Conservation (phyloP, 2,888 invertebrate species). For the Sesamia inferens region DNA sequence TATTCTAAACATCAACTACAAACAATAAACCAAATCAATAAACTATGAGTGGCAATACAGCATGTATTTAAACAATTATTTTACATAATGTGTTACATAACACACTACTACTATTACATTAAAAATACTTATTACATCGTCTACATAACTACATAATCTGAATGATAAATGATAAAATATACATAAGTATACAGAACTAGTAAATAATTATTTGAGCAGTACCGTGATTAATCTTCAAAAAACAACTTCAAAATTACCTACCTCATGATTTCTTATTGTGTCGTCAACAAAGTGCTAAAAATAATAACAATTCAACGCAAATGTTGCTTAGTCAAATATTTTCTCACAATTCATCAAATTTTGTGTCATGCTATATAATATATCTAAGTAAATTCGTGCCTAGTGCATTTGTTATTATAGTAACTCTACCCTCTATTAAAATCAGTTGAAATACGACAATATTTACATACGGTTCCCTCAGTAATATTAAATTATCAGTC, state of each 20-base stretch:
- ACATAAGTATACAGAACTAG: not conserved
- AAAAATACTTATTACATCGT: not conserved
- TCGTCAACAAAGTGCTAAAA: not conserved
- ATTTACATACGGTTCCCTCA: conserved; percentile 45
- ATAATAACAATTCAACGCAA: not conserved
- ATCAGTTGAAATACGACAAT: conserved; percentile 38
- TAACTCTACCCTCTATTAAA: conserved; percentile 13
- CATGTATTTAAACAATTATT: not conserved
- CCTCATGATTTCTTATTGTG: conserved; percentile 14
- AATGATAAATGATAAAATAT: conserved; percentile 8
- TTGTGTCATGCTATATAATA: not conserved
- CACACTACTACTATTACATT: conserved; percentile 5
- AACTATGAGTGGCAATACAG: no score
- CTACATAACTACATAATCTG: conserved; percentile 29
- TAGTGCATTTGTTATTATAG: not conserved
- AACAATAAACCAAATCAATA: no score
- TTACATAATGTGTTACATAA: not conserved
- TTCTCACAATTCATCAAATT: conserved; percentile 10
- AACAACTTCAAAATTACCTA: conserved; percentile 3
- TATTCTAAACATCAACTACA: not conserved
- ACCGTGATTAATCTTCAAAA: not conserved
- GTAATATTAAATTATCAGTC: conserved; percentile 45
- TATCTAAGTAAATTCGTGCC: not conserved
- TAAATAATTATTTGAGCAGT: conserved; percentile 1
- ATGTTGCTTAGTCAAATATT: conserved; percentile 15